Evolutionary conservation across 1,140 invertebrate species (phyloP).

Genomic region (Trinorchestia longiramus): DNA sequence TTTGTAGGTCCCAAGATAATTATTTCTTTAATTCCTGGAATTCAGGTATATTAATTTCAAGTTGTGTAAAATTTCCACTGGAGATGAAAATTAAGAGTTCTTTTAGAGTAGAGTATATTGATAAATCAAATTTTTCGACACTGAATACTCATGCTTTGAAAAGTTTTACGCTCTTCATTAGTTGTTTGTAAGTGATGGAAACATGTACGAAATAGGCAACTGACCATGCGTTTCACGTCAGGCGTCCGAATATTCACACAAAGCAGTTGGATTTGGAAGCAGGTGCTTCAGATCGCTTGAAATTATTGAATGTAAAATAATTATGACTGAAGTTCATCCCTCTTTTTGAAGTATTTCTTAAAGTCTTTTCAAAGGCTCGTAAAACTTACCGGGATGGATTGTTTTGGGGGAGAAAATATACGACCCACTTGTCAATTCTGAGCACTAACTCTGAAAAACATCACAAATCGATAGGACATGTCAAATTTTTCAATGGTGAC

Average conservation of each 20-base stretch:
- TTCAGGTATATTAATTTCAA: background rate
- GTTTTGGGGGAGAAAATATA: background rate
- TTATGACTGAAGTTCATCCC: background rate
- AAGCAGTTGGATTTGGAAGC: background rate
- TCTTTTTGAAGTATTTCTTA: background rate
- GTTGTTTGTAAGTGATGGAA: background rate
- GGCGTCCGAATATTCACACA: background rate
- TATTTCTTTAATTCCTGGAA: background rate
- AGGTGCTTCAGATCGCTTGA: background rate
- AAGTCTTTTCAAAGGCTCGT: background rate
- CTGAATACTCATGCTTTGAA: background rate
- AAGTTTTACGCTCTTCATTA: background rate
- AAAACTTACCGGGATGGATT: background rate
- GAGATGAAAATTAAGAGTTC: too few species aligned
- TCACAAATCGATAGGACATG: too few species aligned
- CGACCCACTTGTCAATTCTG: background rate
- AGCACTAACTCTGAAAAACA: background rate
- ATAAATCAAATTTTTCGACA: background rate
- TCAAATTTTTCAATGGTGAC: too few species aligned
- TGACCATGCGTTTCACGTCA: background rate
- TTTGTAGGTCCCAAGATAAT: background rate
- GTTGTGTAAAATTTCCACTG: background rate
- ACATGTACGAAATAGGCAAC: background rate
- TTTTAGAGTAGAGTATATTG: background rate
- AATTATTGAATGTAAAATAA: background rate